phyloP scores from a whole-genome alignment of 2,797 vertebrate genomes.

The Catamblyrhynchus diadema region DNA sequence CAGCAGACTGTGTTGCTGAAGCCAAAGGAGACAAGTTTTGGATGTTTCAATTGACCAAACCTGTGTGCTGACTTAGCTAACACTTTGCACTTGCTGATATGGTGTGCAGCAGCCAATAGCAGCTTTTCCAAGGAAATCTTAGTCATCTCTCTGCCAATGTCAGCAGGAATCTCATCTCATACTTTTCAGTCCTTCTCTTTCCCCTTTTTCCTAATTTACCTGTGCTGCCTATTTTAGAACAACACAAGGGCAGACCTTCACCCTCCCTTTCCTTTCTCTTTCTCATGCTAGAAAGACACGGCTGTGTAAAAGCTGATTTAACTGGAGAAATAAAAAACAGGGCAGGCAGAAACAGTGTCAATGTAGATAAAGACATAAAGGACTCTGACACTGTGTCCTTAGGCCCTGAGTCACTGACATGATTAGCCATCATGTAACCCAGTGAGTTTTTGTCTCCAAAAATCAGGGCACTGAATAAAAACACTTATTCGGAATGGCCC shows the following conservation, averaged over 20 bases:
- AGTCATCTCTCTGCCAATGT: not conserved
- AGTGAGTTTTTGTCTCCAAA: not conserved
- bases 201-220: not conserved
- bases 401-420: not conserved
- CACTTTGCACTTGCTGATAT: not conserved
- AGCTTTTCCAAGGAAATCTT: not conserved
- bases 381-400: not conserved
- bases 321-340: not conserved
- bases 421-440: not conserved
- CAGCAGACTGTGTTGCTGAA: not conserved
- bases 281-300: not conserved
- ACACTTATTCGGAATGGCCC: not conserved
- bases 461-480: not conserved
- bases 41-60: not conserved
- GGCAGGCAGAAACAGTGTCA: not conserved
- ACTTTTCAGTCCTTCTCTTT: not conserved
- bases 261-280: not conserved
- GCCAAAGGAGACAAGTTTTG: not conserved
- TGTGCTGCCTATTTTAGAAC: not conserved
- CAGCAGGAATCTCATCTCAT: not conserved
- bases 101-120: fast-evolving
- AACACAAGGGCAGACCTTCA: not conserved
- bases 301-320: not conserved
- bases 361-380: not conserved
- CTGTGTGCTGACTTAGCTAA: not conserved